Conservation (phyloP, 2,888 invertebrate species). For the Cylloceria caligata region DNA sequence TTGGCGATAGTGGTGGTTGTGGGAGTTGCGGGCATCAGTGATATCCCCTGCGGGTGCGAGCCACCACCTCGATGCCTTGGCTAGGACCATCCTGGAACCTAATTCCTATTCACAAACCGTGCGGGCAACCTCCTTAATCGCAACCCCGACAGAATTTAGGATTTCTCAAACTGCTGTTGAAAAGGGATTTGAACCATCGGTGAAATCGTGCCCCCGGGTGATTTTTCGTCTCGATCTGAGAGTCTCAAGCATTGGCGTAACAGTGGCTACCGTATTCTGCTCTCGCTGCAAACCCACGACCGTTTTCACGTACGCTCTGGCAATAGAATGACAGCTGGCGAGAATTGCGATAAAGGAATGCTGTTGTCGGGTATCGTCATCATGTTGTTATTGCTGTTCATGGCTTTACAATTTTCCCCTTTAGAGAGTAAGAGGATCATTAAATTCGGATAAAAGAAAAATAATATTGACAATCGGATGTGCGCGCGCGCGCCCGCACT, state of each 20-base stretch:
- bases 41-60: conserved; percentile 44
- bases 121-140: conserved; percentile 75
- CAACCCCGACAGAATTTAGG: conserved; percentile 72
- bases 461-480: conserved; percentile 6
- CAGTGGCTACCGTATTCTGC: conserved; percentile 1
- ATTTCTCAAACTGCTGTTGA: conserved; percentile 72
- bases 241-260: conserved; percentile 12
- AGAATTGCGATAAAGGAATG: conserved; percentile 62
- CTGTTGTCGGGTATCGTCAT: conserved; percentile 19
- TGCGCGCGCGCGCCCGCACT: no score
- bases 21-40: conserved; percentile 40
- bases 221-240: conserved; percentile 61
- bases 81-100: conserved; percentile 43
- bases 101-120: conserved; percentile 74
- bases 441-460: conserved; percentile 43
- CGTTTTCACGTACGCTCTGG: conserved; percentile 59
- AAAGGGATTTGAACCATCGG: conserved; percentile 70
- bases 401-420: conserved; percentile 44
- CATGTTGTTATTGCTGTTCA: conserved; percentile 56
- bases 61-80: conserved; percentile 15
- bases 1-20: conserved; percentile 22
- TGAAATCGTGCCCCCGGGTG: conserved; percentile 61
- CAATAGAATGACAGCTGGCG: conserved; percentile 53
- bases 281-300: conserved; percentile 17
- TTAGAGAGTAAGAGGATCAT: conserved; percentile 35